A percentile compares a stretch with the other conserved stretches of the same genome.
Evolutionary conservation across 2,797 vertebrate species (phyloP).

Genomic region (Adelosebastes latens): DNA sequence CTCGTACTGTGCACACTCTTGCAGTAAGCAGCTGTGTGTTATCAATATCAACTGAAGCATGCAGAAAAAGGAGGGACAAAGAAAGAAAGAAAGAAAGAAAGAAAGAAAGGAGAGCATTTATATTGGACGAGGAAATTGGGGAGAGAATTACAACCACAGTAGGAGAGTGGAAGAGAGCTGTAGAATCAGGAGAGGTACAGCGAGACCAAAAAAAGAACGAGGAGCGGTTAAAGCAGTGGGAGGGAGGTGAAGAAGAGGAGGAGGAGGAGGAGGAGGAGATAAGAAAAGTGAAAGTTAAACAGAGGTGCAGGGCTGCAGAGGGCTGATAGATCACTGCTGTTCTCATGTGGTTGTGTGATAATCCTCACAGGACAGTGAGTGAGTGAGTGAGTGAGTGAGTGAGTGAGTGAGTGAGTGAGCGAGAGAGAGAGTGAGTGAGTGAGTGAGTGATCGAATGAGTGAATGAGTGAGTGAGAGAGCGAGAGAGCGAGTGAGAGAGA

Average conservation of each 20-base stretch:
- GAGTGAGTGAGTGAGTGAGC: background rate
- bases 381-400: background rate
- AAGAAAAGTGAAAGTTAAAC: slow-evolving; percentile 55
- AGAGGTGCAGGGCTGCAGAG: slow-evolving; percentile 32
- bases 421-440: background rate
- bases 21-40: too few species aligned
- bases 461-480: background rate
- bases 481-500: too few species aligned
- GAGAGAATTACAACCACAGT: background rate
- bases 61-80: background rate
- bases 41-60: background rate
- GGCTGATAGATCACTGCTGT: slow-evolving; percentile 4
- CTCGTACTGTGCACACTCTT: too few species aligned
- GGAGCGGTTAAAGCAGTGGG: slow-evolving; percentile 63
- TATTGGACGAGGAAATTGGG: background rate
- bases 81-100: background rate
- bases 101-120: background rate
- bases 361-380: background rate
- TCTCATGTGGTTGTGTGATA: background rate
- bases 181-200: slow-evolving; percentile 23
- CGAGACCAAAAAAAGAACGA: slow-evolving; percentile 49
- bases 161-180: slow-evolving; percentile 5
- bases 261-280: slow-evolving; percentile 28
- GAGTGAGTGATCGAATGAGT: background rate
- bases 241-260: slow-evolving; percentile 68